These are phyloP conservation scores for Coptodon bakossiorum DNA, from an alignment of 2,113 vertebrate genomes.

Conservation along the genomic window DNA sequence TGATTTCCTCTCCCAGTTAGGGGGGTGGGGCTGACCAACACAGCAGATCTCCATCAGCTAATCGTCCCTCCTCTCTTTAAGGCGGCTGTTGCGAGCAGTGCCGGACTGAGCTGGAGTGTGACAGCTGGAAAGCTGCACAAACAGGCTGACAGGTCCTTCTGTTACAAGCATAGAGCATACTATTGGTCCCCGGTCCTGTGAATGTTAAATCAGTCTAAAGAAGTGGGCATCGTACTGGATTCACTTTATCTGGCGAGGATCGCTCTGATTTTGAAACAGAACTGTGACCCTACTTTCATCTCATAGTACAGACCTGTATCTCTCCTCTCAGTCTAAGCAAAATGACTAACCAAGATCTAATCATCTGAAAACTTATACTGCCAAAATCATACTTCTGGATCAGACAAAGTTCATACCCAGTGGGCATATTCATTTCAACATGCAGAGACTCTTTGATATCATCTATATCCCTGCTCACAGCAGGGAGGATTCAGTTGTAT, in stretches of 20 bases:
- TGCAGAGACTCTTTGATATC: background rate
- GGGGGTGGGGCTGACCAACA: background rate
- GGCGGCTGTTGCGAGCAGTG: background rate
- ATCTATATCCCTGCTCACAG: background rate
- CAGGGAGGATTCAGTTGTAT: background rate
- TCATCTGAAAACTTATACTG: background rate
- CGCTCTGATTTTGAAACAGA: background rate
- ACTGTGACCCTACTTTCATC: background rate
- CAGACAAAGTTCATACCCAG: background rate
- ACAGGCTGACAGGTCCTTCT: background rate
- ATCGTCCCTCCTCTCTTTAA: background rate
- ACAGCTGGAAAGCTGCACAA: background rate
- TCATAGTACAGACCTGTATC: background rate
- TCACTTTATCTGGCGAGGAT: background rate
- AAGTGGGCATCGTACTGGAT: background rate
- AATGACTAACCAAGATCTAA: background rate
- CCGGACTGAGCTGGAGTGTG: background rate
- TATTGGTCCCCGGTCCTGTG: background rate
- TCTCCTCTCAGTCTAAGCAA: rapidly evolving
- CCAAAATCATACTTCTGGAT: background rate
- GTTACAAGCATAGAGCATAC: rapidly evolving
- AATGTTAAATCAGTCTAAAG: background rate
- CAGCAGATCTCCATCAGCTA: background rate
- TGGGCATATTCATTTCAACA: rapidly evolving
- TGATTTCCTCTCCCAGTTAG: background rate